These are phyloP conservation scores for Merluccius polli DNA, from an alignment of 2,797 vertebrate genomes.

Conservation along the genomic window DNA sequence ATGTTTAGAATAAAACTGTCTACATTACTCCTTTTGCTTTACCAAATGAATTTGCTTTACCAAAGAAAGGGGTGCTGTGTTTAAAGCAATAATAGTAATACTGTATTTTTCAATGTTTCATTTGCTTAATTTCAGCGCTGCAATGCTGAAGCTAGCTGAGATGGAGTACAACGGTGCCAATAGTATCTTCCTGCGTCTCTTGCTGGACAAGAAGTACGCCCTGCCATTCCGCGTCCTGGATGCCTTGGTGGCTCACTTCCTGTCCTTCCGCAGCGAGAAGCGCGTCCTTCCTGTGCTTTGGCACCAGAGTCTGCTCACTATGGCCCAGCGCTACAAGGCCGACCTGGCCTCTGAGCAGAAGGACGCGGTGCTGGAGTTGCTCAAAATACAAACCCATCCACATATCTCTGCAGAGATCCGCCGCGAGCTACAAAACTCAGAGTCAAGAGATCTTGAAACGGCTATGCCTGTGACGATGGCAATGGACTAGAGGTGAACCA, in stretches of 20 bases:
- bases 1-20: not conserved
- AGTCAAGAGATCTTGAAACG: slow-evolving; percentile 81
- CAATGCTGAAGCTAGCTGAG: slow-evolving; percentile 95
- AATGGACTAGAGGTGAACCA: slow-evolving; percentile 72
- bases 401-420: slow-evolving; percentile 84
- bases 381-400: slow-evolving; percentile 84
- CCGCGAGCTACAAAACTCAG: slow-evolving; percentile 85
- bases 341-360: slow-evolving; percentile 94
- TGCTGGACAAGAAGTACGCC: slow-evolving; percentile 97
- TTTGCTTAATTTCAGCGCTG: slow-evolving; percentile 73
- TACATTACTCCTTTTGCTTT: not conserved
- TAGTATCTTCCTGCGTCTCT: slow-evolving; percentile 94
- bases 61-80: not conserved
- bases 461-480: slow-evolving; percentile 53
- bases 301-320: slow-evolving; percentile 92
- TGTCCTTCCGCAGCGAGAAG: slow-evolving; percentile 85
- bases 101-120: not conserved
- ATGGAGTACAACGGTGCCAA: slow-evolving; percentile 96
- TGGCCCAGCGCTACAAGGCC: slow-evolving; percentile 94
- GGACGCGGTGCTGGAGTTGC: slow-evolving; percentile 84
- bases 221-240: slow-evolving; percentile 97
- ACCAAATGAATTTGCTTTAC: not conserved
- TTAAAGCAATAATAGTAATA: not conserved
- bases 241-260: slow-evolving; percentile 92
- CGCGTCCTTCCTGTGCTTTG: slow-evolving; percentile 91